Evolutionary conservation across 2,797 vertebrate species (phyloP).

Genomic region (Eutrigla gurnardus): DNA sequence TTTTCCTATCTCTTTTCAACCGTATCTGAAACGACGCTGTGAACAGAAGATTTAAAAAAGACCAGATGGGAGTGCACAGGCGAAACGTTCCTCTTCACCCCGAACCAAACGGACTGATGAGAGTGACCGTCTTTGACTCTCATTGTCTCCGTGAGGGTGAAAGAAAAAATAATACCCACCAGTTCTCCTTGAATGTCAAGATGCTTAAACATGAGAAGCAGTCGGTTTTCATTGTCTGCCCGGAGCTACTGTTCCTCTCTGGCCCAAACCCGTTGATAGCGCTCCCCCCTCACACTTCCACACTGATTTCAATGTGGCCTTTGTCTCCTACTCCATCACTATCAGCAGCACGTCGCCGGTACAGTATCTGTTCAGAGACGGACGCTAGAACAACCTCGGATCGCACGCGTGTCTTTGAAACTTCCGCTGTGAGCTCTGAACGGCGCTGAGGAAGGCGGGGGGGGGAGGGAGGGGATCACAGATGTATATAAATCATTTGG

Average conservation of each 20-base stretch:
- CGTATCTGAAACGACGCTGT: constrained; percentile 9
- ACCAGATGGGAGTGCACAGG: constrained; percentile 18
- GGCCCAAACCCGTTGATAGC: constrained; percentile 33
- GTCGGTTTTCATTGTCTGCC: constrained; percentile 33
- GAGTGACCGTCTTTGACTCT: constrained; percentile 31
- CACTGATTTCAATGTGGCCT: constrained; percentile 56
- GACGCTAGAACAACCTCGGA: constrained; percentile 26
- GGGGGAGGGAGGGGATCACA: constrained; percentile 25
- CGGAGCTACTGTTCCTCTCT: constrained; percentile 17
- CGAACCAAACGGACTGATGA: constrained; percentile 20
- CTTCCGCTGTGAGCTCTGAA: constrained; percentile 28
- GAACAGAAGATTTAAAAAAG: constrained; percentile 23
- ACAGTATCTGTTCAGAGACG: constrained; percentile 42
- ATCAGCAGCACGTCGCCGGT: constrained; percentile 37
- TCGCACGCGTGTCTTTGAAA: constrained; percentile 22
- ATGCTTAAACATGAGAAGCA: constrained; percentile 37
- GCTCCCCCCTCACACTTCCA: background rate
- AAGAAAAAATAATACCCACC: constrained; percentile 42
- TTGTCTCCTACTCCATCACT: constrained; percentile 53
- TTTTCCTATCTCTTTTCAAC: constrained; percentile 22
- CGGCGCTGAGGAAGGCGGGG: constrained; percentile 24
- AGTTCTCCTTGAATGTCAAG: constrained; percentile 56
- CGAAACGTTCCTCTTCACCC: constrained; percentile 26
- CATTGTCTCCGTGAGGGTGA: constrained; percentile 40
- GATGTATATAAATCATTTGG: constrained; percentile 60